These are phyloP conservation scores for Spodoptera picta DNA, from an alignment of 2,888 invertebrate genomes.

Conservation along the genomic window DNA sequence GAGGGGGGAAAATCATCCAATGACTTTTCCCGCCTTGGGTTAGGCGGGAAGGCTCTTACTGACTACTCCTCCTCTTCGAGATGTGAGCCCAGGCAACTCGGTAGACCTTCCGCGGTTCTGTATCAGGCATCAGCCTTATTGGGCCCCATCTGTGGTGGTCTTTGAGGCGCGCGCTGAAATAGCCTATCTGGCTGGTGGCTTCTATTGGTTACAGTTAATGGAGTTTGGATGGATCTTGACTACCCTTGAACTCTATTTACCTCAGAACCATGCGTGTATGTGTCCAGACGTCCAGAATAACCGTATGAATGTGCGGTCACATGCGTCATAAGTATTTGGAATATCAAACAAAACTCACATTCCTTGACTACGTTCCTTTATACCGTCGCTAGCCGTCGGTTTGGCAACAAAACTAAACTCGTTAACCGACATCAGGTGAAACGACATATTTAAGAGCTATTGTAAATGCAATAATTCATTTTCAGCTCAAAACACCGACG, in stretches of 20 bases:
- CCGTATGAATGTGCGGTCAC: conserved; percentile 6
- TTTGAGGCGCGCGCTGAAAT: too few relatives aligned
- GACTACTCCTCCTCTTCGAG: too few relatives aligned
- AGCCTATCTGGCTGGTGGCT: too few relatives aligned
- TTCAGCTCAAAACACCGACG: conserved; percentile 34
- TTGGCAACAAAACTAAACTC: conserved; percentile 48
- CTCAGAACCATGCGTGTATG: neutral
- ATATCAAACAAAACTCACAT: conserved; percentile 49
- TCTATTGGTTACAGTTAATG: too few relatives aligned
- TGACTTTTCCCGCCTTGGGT: too few relatives aligned
- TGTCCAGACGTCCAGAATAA: conserved; percentile 27
- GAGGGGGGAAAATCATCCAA: too few relatives aligned
- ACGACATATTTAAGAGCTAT: conserved; percentile 47
- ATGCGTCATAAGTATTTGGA: conserved; percentile 42
- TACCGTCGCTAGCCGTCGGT: conserved; percentile 32
- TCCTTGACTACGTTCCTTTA: conserved; percentile 35
- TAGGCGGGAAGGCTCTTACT: too few relatives aligned
- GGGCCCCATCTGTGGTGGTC: too few relatives aligned
- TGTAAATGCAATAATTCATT: conserved; percentile 46
- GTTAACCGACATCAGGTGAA: conserved; percentile 54
- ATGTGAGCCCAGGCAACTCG: too few relatives aligned
- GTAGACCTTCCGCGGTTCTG: too few relatives aligned
- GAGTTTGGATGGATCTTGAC: conserved; percentile 1
- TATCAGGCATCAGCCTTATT: too few relatives aligned
- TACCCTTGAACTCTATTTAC: conserved; percentile 4